Evolutionary conservation across 1,140 invertebrate genomes (phyloP).

Genomic region (Drosophila bifasciata): DNA sequence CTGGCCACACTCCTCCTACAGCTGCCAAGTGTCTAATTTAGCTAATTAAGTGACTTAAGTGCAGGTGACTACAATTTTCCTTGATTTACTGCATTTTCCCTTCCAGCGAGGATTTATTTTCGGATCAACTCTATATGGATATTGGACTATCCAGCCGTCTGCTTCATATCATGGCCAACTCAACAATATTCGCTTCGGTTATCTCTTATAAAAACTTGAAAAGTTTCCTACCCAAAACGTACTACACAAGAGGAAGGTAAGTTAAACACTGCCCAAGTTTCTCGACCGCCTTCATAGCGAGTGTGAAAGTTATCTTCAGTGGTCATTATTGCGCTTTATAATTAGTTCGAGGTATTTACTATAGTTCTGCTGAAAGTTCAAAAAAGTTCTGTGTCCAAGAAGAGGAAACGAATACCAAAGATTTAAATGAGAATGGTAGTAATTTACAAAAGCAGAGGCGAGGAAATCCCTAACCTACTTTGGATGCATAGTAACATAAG

Average conservation of each 20-base stretch:
- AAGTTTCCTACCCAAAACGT: constrained; percentile 85
- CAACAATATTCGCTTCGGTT: constrained; percentile 83
- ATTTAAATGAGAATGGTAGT: constrained; percentile 14
- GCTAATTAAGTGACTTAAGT: constrained; percentile 59
- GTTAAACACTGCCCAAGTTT: constrained; percentile 2
- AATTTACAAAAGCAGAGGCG: not conserved
- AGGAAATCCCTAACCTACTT: not conserved
- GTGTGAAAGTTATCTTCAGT: constrained; percentile 3
- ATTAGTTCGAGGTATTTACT: constrained; percentile 30
- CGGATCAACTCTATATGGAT: constrained; percentile 83
- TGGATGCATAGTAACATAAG: too few relatives aligned
- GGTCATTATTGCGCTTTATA: constrained; percentile 18
- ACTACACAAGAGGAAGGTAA: constrained; percentile 84
- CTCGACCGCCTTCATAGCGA: not conserved
- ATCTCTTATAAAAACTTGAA: constrained; percentile 86
- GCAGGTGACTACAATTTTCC: constrained; percentile 18
- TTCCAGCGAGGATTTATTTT: constrained; percentile 81
- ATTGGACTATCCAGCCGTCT: constrained; percentile 74
- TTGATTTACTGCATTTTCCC: constrained; percentile 40
- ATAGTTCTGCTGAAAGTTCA: not conserved
- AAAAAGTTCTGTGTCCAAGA: not conserved
- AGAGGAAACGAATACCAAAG: not conserved
- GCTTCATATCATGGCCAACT: constrained; percentile 81
- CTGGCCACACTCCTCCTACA: constrained; percentile 20
- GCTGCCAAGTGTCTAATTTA: constrained; percentile 61